phyloP scores from a whole-genome alignment of 2,888 invertebrate species.

The Epicampocera succincta region DNA sequence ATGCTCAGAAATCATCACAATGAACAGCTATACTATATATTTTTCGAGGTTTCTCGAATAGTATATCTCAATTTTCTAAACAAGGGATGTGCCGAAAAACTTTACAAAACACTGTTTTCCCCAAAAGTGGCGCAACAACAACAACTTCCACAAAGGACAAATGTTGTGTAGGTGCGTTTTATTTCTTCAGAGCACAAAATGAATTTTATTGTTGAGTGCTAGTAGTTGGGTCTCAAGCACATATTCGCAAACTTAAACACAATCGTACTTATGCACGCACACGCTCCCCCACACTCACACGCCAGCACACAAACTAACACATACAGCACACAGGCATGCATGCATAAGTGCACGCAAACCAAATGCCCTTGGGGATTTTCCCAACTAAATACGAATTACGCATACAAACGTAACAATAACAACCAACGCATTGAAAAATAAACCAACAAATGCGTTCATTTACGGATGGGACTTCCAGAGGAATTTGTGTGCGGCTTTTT shows the following conservation, averaged over 20 bases:
- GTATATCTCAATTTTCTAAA: no score
- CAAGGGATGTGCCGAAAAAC: no score
- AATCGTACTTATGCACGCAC: conserved; percentile 47
- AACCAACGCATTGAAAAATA: neutral
- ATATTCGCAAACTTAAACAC: conserved; percentile 8
- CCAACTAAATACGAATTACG: conserved; percentile 33
- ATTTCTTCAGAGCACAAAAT: conserved; percentile 37
- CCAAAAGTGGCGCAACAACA: neutral
- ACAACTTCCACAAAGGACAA: conserved; percentile 22
- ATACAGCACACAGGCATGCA: neutral
- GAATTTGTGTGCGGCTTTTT: neutral
- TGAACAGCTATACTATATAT: no score
- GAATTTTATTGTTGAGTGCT: conserved; percentile 52
- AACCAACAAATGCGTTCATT: conserved; percentile 15
- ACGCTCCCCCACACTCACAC: neutral
- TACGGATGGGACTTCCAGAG: conserved; percentile 1
- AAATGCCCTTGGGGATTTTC: conserved; percentile 44
- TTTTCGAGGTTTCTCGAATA: no score
- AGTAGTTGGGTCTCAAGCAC: conserved; percentile 56
- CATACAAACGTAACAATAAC: conserved; percentile 22
- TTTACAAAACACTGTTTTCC: neutral
- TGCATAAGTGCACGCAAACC: conserved; percentile 13
- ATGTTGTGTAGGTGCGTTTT: conserved; percentile 8
- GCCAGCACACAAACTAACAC: neutral
- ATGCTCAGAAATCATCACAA: no score